Evolutionary conservation across 2,888 invertebrate species (phyloP).

Genomic region (Rhingia rostrata): DNA sequence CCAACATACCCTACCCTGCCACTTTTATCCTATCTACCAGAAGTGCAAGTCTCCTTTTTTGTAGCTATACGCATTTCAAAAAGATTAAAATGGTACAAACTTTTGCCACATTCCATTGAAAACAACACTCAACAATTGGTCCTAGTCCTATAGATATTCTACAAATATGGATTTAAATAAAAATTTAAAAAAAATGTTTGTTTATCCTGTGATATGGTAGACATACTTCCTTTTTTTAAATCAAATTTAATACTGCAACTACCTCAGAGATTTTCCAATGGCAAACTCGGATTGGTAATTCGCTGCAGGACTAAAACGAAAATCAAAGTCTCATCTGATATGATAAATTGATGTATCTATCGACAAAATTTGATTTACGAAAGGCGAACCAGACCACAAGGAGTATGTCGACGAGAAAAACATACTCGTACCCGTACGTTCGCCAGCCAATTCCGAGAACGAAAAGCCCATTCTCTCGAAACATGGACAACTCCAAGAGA

Average conservation of each 20-base stretch:
- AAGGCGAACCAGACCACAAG: conserved; percentile 2
- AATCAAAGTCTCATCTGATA: conserved; percentile 25
- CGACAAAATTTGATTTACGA: conserved; percentile 8
- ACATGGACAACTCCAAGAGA: conserved; percentile 32
- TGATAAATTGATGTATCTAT: conserved; percentile 34
- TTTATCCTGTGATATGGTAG: background rate
- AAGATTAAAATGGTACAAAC: no score
- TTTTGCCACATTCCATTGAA: no score
- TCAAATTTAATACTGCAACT: conserved; percentile 9
- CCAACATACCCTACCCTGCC: no score
- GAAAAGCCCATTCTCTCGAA: background rate
- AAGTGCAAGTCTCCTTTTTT: no score
- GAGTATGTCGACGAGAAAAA: conserved; percentile 2
- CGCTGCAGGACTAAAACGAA: conserved; percentile 6
- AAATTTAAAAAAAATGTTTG: conserved; percentile 9
- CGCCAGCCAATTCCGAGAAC: background rate
- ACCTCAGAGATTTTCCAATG: background rate
- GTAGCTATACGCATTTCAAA: no score
- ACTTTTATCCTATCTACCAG: no score
- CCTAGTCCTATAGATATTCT: background rate
- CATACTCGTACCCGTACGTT: background rate
- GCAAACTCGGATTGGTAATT: background rate
- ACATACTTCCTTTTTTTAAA: background rate
- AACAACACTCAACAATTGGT: no score
- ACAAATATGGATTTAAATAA: background rate